These are phyloP conservation scores for Maniola jurtina DNA, from an alignment of 1,140 invertebrate genomes.

Conservation along the genomic window DNA sequence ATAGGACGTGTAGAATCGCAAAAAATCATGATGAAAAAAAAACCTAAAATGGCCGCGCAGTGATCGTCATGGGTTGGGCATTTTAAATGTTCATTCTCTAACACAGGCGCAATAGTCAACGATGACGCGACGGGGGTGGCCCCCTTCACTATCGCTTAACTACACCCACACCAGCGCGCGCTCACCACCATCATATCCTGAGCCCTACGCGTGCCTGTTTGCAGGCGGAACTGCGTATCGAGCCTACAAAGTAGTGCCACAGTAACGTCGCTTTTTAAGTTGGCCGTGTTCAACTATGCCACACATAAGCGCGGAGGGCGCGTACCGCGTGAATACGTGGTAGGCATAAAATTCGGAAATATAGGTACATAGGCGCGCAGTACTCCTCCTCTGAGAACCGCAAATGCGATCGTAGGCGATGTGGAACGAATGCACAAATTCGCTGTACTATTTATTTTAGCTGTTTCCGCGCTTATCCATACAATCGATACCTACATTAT, in stretches of 20 bases:
- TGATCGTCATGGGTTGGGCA: conserved; percentile 73
- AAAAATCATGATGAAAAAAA: conserved; percentile 52
- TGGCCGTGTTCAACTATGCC: conserved; percentile 56
- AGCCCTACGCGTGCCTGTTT: conserved; percentile 32
- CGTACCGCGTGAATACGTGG: conserved; percentile 43
- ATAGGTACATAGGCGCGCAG: conserved; percentile 60
- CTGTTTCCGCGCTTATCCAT: conserved; percentile 33
- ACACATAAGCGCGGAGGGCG: conserved; percentile 37
- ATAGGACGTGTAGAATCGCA: conserved; percentile 29
- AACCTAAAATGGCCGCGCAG: conserved; percentile 66
- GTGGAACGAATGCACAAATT: conserved; percentile 68
- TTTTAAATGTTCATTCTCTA: conserved; percentile 76
- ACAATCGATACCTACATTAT: conserved; percentile 18
- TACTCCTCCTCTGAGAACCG: conserved; percentile 61
- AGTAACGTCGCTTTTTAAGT: conserved; percentile 47
- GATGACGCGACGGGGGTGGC: conserved; percentile 68
- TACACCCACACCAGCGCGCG: conserved; percentile 52
- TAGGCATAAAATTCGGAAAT: conserved; percentile 76
- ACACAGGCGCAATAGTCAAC: conserved; percentile 73
- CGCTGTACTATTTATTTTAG: conserved; percentile 59
- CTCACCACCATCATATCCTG: conserved; percentile 32
- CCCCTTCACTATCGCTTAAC: conserved; percentile 67
- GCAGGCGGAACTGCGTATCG: conserved; percentile 26
- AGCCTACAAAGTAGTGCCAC: conserved; percentile 32
- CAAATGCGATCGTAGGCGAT: conserved; percentile 67